Conservation (phyloP, 2,113 vertebrate genomes). For the Pachypanchax playfairii region DNA sequence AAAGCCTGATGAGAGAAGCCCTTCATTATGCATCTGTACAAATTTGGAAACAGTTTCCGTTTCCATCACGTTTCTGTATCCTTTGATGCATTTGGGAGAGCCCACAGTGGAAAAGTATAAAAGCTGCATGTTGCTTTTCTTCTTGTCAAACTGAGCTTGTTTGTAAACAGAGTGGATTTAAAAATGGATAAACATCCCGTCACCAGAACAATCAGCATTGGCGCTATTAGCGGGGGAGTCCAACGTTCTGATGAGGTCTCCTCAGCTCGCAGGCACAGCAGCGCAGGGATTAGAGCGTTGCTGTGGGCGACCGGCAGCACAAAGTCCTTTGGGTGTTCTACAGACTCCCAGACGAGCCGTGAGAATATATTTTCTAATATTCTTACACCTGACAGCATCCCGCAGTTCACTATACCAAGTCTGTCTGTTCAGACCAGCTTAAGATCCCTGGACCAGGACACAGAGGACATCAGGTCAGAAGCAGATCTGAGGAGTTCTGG, state of each 20-base stretch:
- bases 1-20: slow-evolving; percentile 33
- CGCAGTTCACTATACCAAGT: slow-evolving; percentile 80
- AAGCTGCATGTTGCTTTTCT: slow-evolving; percentile 21
- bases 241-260: slow-evolving; percentile 39
- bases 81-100: slow-evolving; percentile 30
- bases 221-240: slow-evolving; percentile 36
- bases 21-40: slow-evolving; percentile 29
- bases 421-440: slow-evolving; percentile 57
- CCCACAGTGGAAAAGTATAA: slow-evolving; percentile 44
- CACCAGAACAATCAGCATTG: slow-evolving; percentile 69
- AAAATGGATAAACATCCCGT: slow-evolving; percentile 60
- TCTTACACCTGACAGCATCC: slow-evolving; percentile 79
- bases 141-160: neutral
- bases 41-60: slow-evolving; percentile 38
- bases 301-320: slow-evolving; percentile 60
- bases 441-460: slow-evolving; percentile 30
- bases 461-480: slow-evolving; percentile 29
- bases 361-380: slow-evolving; percentile 69
- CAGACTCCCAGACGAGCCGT: slow-evolving; percentile 56
- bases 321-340: slow-evolving; percentile 58
- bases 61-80: slow-evolving; percentile 53
- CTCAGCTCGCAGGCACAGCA: slow-evolving; percentile 63
- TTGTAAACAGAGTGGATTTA: neutral
- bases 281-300: slow-evolving; percentile 62
- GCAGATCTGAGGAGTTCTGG: slow-evolving; percentile 10